A percentile compares a stretch with the other conserved stretches of the same genome.
These are phyloP conservation scores for Apantesis nais DNA, from an alignment of 2,888 invertebrate genomes.

Conservation along the genomic window DNA sequence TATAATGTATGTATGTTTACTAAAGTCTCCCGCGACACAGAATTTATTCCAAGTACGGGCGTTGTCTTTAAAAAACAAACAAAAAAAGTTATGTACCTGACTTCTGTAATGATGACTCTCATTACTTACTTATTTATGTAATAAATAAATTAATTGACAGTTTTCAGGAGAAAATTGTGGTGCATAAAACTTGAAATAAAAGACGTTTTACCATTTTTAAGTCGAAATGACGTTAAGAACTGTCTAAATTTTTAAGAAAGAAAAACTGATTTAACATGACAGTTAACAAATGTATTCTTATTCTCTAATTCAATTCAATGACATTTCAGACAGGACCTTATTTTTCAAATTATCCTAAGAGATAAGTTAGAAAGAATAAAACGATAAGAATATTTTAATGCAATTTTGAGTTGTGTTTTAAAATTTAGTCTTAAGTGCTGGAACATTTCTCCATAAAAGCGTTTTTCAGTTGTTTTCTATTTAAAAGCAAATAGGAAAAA, in stretches of 20 bases:
- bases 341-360: neutral
- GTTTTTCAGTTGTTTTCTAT: conserved; percentile 5
- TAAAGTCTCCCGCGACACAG: too few relatives aligned
- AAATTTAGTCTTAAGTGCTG: neutral
- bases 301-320: neutral
- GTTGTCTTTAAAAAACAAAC: too few relatives aligned
- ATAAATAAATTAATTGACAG: neutral
- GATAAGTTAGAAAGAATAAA: neutral
- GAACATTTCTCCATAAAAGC: conserved; percentile 2
- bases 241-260: too few relatives aligned
- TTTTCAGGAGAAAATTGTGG: neutral
- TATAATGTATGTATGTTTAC: too few relatives aligned
- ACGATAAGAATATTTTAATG: neutral
- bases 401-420: neutral
- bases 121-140: too few relatives aligned
- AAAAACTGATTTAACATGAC: neutral
- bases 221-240: too few relatives aligned
- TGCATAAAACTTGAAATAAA: neutral
- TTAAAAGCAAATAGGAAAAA: neutral
- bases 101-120: too few relatives aligned
- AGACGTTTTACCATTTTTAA: too few relatives aligned
- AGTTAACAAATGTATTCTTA: neutral
- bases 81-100: too few relatives aligned
- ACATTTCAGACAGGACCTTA: neutral
- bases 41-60: too few relatives aligned